phyloP scores from a whole-genome alignment of 2,888 invertebrate genomes.

The Tipula lateralis region DNA sequence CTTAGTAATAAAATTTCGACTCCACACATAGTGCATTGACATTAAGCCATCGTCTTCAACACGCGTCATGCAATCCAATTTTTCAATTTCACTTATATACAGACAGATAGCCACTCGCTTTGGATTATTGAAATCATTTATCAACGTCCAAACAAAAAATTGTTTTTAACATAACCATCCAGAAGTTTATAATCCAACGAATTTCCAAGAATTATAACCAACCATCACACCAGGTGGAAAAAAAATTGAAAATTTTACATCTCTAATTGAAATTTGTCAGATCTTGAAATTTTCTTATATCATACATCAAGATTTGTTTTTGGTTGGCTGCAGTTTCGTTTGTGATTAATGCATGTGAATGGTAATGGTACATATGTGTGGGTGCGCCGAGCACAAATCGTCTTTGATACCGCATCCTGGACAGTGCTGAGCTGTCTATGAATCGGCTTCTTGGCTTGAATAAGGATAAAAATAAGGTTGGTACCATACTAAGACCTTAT shows the following conservation, averaged over 20 bases:
- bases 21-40: background rate
- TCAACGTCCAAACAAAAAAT: background rate
- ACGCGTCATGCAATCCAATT: background rate
- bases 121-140: background rate
- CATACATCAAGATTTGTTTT: too few species aligned
- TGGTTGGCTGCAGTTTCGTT: too few species aligned
- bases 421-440: too few species aligned
- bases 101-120: background rate
- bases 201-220: constrained; percentile 4
- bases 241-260: background rate
- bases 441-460: too few species aligned
- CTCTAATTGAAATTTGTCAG: background rate
- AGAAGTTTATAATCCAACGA: background rate
- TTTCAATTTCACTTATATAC: background rate
- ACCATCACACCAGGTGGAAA: background rate
- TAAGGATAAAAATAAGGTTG: too few species aligned
- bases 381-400: too few species aligned
- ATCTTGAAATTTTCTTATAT: too few species aligned
- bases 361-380: too few species aligned
- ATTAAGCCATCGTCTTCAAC: background rate
- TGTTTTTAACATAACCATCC: background rate
- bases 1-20: background rate
- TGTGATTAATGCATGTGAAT: too few species aligned
- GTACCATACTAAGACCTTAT: too few species aligned
- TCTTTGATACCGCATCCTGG: too few species aligned